Evolutionary conservation across 2,888 invertebrate genomes (phyloP).

Genomic region (Dynastes hyllus): DNA sequence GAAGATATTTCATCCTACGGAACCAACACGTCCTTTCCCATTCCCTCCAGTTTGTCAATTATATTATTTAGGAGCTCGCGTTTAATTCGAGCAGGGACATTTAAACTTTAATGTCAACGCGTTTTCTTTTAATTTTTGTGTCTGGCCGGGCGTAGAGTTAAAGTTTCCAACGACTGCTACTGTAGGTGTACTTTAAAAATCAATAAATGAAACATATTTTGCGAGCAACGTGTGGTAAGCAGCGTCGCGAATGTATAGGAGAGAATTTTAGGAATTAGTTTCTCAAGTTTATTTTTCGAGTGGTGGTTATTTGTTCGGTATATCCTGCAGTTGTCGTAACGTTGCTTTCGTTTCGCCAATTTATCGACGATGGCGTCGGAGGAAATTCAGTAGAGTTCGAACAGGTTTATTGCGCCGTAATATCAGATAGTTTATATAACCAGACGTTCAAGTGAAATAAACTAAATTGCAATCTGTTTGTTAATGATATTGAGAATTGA

Average conservation of each 20-base stretch:
- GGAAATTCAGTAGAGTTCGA: not conserved
- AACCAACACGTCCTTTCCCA: constrained; percentile 1
- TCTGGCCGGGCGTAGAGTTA: not conserved
- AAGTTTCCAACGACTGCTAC: not conserved
- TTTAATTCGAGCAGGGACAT: constrained; percentile 2
- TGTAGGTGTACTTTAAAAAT: constrained; percentile 1
- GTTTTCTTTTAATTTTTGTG: not conserved
- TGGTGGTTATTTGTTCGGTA: constrained; percentile 2
- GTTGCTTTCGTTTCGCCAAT: not conserved
- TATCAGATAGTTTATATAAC: no score
- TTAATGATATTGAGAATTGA: no score
- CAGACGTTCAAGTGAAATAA: no score
- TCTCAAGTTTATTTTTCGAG: constrained; percentile 8
- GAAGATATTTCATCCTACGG: constrained; percentile 31
- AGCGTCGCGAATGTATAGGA: not conserved
- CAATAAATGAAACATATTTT: not conserved
- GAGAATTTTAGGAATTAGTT: constrained; percentile 5
- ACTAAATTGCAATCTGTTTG: no score
- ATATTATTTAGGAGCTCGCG: constrained; percentile 25
- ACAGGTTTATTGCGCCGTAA: not conserved
- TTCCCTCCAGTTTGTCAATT: constrained; percentile 5
- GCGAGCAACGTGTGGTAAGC: not conserved
- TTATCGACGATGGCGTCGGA: not conserved
- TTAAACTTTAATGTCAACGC: not conserved
- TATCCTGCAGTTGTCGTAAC: not conserved